Percentiles rank a stretch among this genome's conserved stretches.
phyloP scores from a whole-genome alignment of 2,888 invertebrate species.

The Chloroclysta siterata region DNA sequence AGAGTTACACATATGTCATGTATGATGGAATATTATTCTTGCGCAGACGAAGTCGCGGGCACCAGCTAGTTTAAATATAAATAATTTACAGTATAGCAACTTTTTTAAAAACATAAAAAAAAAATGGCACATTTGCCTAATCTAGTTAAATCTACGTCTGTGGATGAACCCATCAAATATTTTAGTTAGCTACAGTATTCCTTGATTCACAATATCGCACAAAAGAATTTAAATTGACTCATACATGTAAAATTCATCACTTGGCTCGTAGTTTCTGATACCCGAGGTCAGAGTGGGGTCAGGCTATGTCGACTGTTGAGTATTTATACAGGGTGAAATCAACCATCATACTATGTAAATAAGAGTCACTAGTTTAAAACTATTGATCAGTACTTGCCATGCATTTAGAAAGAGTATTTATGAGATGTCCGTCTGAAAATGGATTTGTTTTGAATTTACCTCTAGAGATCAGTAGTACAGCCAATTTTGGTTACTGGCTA shows the following conservation, averaged over 20 bases:
- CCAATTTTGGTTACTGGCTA: neutral
- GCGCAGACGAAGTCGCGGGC: no score
- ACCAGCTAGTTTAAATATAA: no score
- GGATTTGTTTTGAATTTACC: neutral
- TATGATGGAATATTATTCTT: no score
- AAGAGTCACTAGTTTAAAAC: constrained; percentile 15
- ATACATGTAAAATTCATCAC: neutral
- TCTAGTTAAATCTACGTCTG: no score
- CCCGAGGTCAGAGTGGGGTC: neutral
- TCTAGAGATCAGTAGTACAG: neutral
- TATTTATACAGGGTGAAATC: neutral
- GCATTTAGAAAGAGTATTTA: constrained; percentile 21
- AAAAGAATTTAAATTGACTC: constrained; percentile 11
- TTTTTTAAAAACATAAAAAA: no score
- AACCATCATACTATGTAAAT: constrained; percentile 16
- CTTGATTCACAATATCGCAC: neutral
- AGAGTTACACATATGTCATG: no score
- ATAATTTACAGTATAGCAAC: no score
- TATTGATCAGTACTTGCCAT: constrained; percentile 23
- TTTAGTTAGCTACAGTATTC: constrained; percentile 1
- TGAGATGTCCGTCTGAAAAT: neutral
- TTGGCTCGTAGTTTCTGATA: neutral
- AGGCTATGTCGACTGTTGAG: neutral
- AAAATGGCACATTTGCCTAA: no score
- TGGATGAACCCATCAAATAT: no score